Percentiles rank a stretch among this genome's conserved stretches.
These are phyloP conservation scores for Buphagus erythrorhynchus DNA, from an alignment of 2,797 vertebrate genomes.

Conservation along the genomic window DNA sequence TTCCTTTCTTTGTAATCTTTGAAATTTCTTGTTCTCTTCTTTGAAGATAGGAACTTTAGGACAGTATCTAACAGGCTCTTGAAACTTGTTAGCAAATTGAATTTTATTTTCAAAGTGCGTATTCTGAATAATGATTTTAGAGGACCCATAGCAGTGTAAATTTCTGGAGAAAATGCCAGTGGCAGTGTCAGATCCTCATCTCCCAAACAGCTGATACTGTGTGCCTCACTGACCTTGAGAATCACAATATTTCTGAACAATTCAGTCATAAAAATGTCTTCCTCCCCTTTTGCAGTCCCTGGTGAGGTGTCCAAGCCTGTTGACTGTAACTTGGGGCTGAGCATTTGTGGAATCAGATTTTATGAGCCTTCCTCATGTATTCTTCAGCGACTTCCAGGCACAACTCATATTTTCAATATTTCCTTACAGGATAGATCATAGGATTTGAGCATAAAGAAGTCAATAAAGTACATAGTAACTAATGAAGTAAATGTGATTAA, in stretches of 20 bases:
- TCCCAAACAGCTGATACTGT: background rate
- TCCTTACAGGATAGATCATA: background rate
- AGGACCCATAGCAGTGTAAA: background rate
- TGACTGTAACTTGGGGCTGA: background rate
- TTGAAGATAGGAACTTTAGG: background rate
- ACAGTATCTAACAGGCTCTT: background rate
- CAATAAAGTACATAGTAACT: background rate
- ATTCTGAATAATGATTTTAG: background rate
- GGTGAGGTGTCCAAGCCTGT: background rate
- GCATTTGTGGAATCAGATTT: background rate
- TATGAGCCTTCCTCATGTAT: background rate
- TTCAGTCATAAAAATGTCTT: background rate
- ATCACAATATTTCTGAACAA: background rate
- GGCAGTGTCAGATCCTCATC: background rate
- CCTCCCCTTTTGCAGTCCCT: rapidly evolving
- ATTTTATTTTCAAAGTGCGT: background rate
- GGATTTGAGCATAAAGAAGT: background rate
- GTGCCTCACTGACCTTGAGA: background rate
- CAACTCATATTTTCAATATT: background rate
- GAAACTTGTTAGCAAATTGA: background rate
- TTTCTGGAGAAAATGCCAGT: background rate
- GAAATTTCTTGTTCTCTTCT: background rate
- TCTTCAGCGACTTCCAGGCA: background rate
- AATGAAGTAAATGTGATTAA: background rate
- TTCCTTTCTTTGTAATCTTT: background rate